These are phyloP conservation scores for Helicoverpa armigera DNA, from an alignment of 1,140 invertebrate species.

Conservation along the genomic window DNA sequence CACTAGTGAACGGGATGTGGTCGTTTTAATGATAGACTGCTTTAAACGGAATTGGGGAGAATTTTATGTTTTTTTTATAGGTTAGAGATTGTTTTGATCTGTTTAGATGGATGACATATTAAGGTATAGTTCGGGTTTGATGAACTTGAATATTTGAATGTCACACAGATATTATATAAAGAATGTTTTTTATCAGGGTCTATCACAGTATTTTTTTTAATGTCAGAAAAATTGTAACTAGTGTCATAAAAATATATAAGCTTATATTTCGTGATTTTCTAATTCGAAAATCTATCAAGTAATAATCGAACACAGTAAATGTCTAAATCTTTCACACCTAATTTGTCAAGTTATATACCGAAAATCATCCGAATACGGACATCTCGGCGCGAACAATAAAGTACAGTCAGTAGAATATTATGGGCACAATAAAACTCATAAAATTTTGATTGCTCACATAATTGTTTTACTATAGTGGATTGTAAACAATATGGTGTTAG, in stretches of 20 bases:
- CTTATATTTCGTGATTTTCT: too few relatives aligned
- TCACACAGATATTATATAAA: too few relatives aligned
- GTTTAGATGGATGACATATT: too few relatives aligned
- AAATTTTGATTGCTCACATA: conserved; percentile 47
- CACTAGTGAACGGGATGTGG: background rate
- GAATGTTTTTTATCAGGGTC: too few relatives aligned
- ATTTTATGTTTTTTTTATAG: too few relatives aligned
- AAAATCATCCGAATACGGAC: conserved; percentile 20
- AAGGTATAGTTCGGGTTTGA: too few relatives aligned
- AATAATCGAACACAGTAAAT: background rate
- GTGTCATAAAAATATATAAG: too few relatives aligned
- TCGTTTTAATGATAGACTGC: background rate
- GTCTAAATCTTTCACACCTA: background rate
- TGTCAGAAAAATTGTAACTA: too few relatives aligned
- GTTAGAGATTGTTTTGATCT: too few relatives aligned
- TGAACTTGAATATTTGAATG: too few relatives aligned
- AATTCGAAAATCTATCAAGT: too few relatives aligned
- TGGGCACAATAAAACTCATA: conserved; percentile 20
- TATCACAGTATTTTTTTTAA: too few relatives aligned
- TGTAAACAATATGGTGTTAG: conserved; percentile 36
- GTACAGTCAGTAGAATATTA: conserved; percentile 34
- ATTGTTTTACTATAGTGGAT: conserved; percentile 41
- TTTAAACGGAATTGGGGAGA: background rate
- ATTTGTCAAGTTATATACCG: background rate
- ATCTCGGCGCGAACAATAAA: conserved; percentile 14